Conservation (phyloP, 2,888 invertebrate species). For the Cepaea hortensis region DNA sequence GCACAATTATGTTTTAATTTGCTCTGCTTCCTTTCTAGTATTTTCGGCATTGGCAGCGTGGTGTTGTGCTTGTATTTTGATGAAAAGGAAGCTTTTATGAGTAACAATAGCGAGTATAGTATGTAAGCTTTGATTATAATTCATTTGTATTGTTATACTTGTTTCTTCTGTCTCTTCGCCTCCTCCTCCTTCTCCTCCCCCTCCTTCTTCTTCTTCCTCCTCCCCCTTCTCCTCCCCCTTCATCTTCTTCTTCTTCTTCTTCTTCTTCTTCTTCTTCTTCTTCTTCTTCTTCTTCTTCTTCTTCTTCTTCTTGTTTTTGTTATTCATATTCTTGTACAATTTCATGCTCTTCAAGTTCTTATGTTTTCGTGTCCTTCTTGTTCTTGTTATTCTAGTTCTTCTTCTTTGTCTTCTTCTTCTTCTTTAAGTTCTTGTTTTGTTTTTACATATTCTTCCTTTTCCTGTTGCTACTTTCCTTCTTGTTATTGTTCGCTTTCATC, state of each 20-base stretch:
- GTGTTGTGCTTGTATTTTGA: no score
- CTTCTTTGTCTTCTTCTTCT: not conserved
- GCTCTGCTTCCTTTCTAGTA: no score
- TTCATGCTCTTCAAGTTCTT: not conserved
- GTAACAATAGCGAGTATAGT: no score
- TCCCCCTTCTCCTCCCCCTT: not conserved
- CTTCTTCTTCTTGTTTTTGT: not conserved
- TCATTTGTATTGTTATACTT: no score
- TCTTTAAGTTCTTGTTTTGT: not conserved
- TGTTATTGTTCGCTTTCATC: no score
- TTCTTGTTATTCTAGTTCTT: not conserved
- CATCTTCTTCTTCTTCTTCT: not conserved
- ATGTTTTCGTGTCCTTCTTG: not conserved
- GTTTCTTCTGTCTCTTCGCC: no score
- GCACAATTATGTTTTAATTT: no score
- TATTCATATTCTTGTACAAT: not conserved
- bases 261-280: not conserved
- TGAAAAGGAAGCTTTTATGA: no score
- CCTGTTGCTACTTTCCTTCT: not conserved
- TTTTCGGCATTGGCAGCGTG: no score
- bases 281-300: not conserved
- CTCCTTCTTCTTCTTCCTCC: not conserved
- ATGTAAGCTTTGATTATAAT: no score
- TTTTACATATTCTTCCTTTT: not conserved
- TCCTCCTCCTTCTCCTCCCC: no score